Evolutionary conservation across 1,140 invertebrate species (phyloP), one percentile per base, ranked within the genome.

Genomic region (Heterodera schachtii): DNA sequence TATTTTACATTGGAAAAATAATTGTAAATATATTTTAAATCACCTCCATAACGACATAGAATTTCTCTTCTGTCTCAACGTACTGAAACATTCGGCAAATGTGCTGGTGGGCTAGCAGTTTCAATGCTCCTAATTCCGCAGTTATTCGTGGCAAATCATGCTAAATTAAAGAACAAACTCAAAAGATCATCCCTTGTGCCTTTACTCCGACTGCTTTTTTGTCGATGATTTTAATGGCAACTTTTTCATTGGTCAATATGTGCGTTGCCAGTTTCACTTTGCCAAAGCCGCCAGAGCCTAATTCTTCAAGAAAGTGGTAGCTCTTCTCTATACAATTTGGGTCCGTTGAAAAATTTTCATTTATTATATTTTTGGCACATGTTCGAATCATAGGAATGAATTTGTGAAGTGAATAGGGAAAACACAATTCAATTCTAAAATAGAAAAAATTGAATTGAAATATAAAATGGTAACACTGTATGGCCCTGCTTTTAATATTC

Each of bases 211-310:
- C 88, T 31, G 91, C 89, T 75, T 91, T 90, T 90, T 95, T 95
- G 83, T 95, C 93, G 92, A 95, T 94, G 52, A 95, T 94, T 91
- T 95, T 95, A 76, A 95, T 93, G n/a, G 94, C 94, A 76, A 95
- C 94, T 89, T 94, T 94, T 87, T 94, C 93, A 64, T 93, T 93
- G 66, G 94, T 95, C 4, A 94, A 90, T 13, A 93, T 84, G 91
- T 95, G 94, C 16, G 93, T 94, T 2, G 93, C 94, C 44, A 94
- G 90, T 87, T 94, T 94, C 7, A 95, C 94, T 90, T 95, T 95
- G 46, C 94, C 94, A 73, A 88, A 88, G 64, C 88, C 88, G 57
- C 88, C 88, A 44, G 66, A 83, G 21, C 82, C 82, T 9, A 83
- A 49, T 78, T 83, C 82, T 47, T 83, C 82, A 9, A 66, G 80